A percentile compares a stretch with the other conserved stretches of the same genome.
phyloP scores from a whole-genome alignment of 2,113 vertebrate species.

The Arenaria interpres region DNA sequence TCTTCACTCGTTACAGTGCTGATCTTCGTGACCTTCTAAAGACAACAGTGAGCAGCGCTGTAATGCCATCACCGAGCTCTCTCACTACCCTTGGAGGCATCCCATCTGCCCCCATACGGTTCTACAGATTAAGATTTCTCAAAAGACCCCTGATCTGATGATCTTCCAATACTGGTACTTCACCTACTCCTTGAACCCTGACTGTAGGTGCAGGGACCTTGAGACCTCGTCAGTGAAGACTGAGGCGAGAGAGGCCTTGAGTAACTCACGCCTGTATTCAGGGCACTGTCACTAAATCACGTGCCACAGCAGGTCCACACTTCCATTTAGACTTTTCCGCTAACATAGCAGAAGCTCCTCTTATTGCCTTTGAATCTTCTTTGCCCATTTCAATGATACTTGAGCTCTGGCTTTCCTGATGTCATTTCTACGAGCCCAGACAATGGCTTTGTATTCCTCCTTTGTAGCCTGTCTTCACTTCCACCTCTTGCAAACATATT shows the following conservation, averaged over 20 bases:
- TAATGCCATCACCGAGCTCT: neutral
- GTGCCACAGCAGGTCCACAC: neutral
- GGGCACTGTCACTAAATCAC: neutral
- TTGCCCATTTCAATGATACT: neutral
- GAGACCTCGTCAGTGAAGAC: neutral
- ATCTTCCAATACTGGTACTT: neutral
- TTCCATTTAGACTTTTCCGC: neutral
- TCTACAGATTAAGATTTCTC: neutral
- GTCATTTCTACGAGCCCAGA: neutral
- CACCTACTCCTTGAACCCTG: neutral
- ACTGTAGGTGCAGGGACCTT: neutral
- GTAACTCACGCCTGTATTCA: neutral
- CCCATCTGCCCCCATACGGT: neutral
- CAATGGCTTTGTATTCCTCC: neutral
- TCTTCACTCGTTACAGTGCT: accelerated
- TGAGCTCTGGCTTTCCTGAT: neutral
- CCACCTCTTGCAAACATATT: neutral
- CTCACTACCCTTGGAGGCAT: neutral
- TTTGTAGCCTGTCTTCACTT: neutral
- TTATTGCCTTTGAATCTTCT: neutral
- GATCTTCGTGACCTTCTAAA: neutral
- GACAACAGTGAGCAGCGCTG: neutral
- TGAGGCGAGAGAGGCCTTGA: neutral
- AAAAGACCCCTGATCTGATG: neutral
- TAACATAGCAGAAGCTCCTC: neutral